These are phyloP conservation scores for Cantharis rufa DNA, from an alignment of 2,888 invertebrate genomes.

Conservation along the genomic window DNA sequence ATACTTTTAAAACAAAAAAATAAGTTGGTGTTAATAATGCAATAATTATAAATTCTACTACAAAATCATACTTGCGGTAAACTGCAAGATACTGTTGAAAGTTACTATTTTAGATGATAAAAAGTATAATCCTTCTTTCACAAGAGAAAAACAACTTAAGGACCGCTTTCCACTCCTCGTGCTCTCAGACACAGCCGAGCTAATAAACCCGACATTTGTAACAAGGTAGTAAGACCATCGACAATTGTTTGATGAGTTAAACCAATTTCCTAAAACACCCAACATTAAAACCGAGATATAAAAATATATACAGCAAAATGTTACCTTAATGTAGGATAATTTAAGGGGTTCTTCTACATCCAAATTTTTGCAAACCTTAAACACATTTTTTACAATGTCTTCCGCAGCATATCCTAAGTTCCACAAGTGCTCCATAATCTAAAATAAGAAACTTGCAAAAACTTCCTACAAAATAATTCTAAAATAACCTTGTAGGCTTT, in stretches of 20 bases:
- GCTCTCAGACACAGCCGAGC: slow-evolving; percentile 73
- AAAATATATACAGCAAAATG: neutral
- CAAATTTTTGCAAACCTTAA: slow-evolving; percentile 89
- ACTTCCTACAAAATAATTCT: neutral
- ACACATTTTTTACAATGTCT: slow-evolving; percentile 94
- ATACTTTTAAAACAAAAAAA: neutral
- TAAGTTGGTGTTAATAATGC: neutral
- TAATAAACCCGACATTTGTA: slow-evolving; percentile 90
- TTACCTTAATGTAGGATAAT: slow-evolving; percentile 79
- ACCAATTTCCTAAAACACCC: slow-evolving; percentile 77
- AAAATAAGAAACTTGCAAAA: slow-evolving; percentile 24
- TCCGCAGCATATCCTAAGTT: slow-evolving; percentile 94
- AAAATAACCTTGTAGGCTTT: slow-evolving; percentile 74
- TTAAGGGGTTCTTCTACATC: slow-evolving; percentile 80
- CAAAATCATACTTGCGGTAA: too few species aligned
- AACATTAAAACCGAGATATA: neutral
- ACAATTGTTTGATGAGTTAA: slow-evolving; percentile 87
- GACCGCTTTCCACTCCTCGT: slow-evolving; percentile 14
- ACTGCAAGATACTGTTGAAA: neutral
- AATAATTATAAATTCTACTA: too few species aligned
- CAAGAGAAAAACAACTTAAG: neutral
- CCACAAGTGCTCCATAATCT: slow-evolving; percentile 88
- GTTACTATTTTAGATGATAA: neutral
- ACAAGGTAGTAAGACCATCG: slow-evolving; percentile 82
- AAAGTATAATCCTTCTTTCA: neutral